Evolutionary conservation across 2,888 invertebrate species (phyloP), one percentile per base, ranked within the genome.

Genomic region (Ceriagrion tenellum): DNA sequence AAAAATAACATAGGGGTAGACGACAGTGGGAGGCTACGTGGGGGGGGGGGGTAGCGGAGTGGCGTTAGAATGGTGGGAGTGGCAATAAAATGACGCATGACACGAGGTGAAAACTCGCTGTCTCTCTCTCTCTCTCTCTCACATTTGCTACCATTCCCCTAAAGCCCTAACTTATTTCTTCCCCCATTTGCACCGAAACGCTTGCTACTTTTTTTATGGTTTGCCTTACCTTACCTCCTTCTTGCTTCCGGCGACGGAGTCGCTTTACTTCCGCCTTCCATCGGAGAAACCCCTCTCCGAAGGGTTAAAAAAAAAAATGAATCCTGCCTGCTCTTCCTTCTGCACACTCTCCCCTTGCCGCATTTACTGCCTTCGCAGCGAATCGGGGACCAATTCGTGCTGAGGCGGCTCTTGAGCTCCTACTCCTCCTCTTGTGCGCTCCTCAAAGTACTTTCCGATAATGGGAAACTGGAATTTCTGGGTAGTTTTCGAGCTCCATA

Each of bases 71-170:
- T 59, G 93, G 47, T 20, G 69, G n/a, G 69, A 55, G 55, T 47
- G 47, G 47, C 91, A 93, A 93, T 93, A 93, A 93, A 93, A 93
- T 93, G 69, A 93, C 93, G 93, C 47, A 69, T 93, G 69, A 69
- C 69, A 93, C 55, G 93, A 93, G 69, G 69, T 81, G 93, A 93
- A 74, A 81, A 93, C 74, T 81, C 69, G 47, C 47, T 69, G 13
- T 23, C 40, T 16, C 89, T 89, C 89, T 47, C 55, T 23, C 63
- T 47, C 93, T 47, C 69, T 93, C 93, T 47, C 93, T 26, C 69
- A 3, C 59, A 3, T n/a, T 12, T 20, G 8, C 63, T 40, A 20
- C 13, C 59, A 40, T 16, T 4, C 26, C 26, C 47, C 47, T n/a
- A 30, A 59, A 59, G 13, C 35, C 47, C 93, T 93, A 18, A 69